Evolutionary conservation across 2,113 vertebrate genomes (phyloP).

Genomic region (Holacanthus passer): DNA sequence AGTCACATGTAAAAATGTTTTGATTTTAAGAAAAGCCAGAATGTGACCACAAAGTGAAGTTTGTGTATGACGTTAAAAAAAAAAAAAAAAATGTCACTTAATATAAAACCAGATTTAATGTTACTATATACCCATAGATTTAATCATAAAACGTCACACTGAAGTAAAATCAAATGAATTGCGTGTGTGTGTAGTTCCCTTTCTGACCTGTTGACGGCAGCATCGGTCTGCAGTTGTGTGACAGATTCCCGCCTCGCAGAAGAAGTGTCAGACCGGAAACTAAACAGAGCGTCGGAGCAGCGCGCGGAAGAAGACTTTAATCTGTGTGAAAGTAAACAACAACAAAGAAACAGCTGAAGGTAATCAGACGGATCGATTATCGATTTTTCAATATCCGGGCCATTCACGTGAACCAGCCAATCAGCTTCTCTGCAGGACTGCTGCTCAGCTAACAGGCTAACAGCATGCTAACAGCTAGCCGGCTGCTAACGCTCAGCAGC

Average conservation of each 20-base stretch:
- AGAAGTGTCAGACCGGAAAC: conserved; percentile 67
- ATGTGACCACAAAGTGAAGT: too few relatives aligned
- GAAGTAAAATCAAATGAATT: too few relatives aligned
- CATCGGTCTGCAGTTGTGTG: fast-evolving
- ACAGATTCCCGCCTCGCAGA: background rate
- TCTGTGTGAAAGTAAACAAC: conserved; percentile 37
- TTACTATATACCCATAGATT: too few relatives aligned
- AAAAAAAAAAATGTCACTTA: too few relatives aligned
- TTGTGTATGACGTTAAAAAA: too few relatives aligned
- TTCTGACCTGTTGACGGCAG: background rate
- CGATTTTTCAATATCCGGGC: fast-evolving
- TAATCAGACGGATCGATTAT: background rate
- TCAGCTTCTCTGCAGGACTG: fast-evolving
- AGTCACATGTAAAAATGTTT: too few relatives aligned
- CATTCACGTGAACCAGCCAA: fast-evolving
- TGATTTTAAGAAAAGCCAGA: too few relatives aligned
- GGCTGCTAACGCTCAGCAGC: background rate
- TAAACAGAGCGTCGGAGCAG: conserved; percentile 55
- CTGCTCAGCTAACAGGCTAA: background rate
- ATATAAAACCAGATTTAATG: too few relatives aligned
- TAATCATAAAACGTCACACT: too few relatives aligned
- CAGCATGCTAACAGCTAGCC: conserved; percentile 21
- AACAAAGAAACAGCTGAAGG: conserved; percentile 36
- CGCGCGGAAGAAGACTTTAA: conserved; percentile 30
- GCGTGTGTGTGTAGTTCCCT: background rate